Conservation (phyloP, 2,888 invertebrate genomes). For the Phorcus lineatus region DNA sequence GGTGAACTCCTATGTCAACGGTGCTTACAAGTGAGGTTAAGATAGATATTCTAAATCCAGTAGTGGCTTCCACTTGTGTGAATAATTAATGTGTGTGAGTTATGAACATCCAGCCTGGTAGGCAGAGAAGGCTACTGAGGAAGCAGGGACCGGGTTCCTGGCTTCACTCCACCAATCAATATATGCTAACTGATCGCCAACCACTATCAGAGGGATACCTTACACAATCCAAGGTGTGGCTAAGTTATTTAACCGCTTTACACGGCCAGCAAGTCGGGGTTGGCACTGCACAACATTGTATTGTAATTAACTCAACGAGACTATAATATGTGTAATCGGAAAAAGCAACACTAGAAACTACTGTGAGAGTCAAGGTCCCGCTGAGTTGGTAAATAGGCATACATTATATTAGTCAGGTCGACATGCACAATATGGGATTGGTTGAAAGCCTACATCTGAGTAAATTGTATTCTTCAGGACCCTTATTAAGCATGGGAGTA, state of each 20-base stretch:
- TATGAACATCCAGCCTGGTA: background rate
- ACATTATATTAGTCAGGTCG: no score
- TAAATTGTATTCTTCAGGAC: no score
- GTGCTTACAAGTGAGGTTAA: background rate
- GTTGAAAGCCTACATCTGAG: no score
- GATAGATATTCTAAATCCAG: background rate
- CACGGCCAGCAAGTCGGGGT: background rate
- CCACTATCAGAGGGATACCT: background rate
- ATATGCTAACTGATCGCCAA: background rate
- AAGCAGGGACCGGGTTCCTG: background rate
- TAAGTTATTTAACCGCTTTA: background rate
- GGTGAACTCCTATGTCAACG: background rate
- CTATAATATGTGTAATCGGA: background rate
- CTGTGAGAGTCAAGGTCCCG: no score
- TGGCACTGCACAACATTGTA: background rate
- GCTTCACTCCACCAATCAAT: background rate
- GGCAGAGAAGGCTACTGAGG: background rate
- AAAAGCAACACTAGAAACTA: no score
- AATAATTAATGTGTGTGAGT: background rate
- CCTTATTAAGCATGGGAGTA: no score
- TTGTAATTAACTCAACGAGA: background rate
- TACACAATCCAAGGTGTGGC: conserved; percentile 1
- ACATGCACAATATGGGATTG: no score
- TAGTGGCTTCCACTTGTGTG: background rate
- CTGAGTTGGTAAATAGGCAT: no score